Base-by-base conservation (phyloP, 2,888 invertebrate species). In the Sesia apiformis region DNA sequence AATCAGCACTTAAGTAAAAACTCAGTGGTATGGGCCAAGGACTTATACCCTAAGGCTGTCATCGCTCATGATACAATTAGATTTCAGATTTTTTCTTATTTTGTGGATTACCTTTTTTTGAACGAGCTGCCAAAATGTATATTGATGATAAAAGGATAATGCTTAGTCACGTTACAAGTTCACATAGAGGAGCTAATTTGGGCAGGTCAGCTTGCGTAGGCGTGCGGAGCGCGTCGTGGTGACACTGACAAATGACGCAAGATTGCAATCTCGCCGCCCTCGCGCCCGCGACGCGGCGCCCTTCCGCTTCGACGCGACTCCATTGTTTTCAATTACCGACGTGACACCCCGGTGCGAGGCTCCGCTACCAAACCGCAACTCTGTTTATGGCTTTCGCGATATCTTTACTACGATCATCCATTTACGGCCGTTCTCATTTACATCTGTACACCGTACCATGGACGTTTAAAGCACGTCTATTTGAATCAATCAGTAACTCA, bases 201-300 rank as follows among this genome's bases (percentile, higher is more conserved):
- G 79, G 74, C 74, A 80, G 84, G 82, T 83, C 83, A 82, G 64
- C 60, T 69, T 67, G 63, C 72, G 84, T 81, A 81, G 84, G 83
- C 77, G 81, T 76, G 67, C 68, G 72, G 71, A 69, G 72, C 70
- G 72, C 77, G 74, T 72, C 78, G 73, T 70, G 68, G 62, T 92
- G 93, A 93, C 93, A 93, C 91, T 93, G 93, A 93, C 93, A 93
- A 93, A 93, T 93, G 93, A 93, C 88, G 83, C 86, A 84, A 93
- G 93, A 93, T 93, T 92, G 91, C 91, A 92, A 93, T 93, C 93
- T 92, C 88, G 90, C 84, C 88, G 89, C 90, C 87, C 85, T 85
- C 83, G 80, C 74, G 67, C 58, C 73, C 70, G 68, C 56, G 56
- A 55, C 52, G 64, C 67, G 65, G 72, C 78, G 73, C 83, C 84